Percentiles rank a stretch among this genome's conserved stretches.
These are phyloP conservation scores for Hyphantria cunea DNA, from an alignment of 1,140 invertebrate species.

Conservation along the genomic window DNA sequence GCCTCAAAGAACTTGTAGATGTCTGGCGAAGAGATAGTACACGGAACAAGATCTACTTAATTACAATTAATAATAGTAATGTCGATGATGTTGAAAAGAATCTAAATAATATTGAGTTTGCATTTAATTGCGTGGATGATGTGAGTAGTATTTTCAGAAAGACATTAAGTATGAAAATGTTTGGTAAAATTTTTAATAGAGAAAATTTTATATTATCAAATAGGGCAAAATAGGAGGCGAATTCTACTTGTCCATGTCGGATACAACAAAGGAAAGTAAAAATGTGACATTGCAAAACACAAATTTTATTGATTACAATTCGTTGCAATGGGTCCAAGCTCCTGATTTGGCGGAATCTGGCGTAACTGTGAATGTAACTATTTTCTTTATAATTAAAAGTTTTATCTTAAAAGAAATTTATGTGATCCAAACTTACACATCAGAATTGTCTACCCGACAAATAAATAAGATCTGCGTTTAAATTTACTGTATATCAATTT, in stretches of 20 bases:
- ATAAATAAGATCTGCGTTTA: too few relatives aligned
- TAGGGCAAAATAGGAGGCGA: constrained; percentile 10
- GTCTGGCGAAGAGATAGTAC: constrained; percentile 30
- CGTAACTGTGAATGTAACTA: constrained; percentile 34
- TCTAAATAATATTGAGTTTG: constrained; percentile 30
- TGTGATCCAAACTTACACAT: too few relatives aligned
- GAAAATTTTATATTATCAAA: not conserved
- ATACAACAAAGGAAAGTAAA: not conserved
- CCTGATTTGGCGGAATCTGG: constrained; percentile 23
- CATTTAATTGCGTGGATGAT: constrained; percentile 32
- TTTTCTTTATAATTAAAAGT: not conserved
- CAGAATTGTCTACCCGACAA: not conserved
- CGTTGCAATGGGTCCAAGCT: constrained; percentile 39
- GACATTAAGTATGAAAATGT: not conserved
- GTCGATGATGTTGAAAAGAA: not conserved
- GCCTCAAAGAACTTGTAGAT: constrained; percentile 33
- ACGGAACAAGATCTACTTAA: constrained; percentile 25
- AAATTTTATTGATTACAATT: constrained; percentile 35
- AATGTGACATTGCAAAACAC: constrained; percentile 11
- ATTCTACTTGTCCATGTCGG: not conserved
- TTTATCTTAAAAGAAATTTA: too few relatives aligned
- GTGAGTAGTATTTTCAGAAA: constrained; percentile 22
- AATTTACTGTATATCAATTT: too few relatives aligned
- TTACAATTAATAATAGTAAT: constrained; percentile 1
- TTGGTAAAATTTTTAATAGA: not conserved